phyloP scores from a whole-genome alignment of 2,888 invertebrate species.

The Cheilosia variabilis region DNA sequence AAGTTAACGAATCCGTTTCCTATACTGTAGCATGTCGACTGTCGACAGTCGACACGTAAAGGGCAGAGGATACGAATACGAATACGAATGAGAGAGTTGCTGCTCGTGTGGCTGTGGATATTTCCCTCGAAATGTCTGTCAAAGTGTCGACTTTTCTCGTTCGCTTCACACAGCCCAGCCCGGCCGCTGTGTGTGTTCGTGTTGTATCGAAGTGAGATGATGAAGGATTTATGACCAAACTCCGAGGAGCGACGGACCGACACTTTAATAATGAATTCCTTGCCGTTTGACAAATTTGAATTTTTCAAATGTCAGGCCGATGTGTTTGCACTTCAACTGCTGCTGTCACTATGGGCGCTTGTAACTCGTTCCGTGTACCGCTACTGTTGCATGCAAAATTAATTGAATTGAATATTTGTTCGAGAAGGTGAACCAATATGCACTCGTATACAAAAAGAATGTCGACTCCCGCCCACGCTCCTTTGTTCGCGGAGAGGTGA shows the following conservation, averaged over 20 bases:
- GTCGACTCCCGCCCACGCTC: conserved; percentile 3
- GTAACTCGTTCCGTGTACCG: not conserved
- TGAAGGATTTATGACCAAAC: conserved; percentile 65
- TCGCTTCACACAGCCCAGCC: conserved; percentile 5
- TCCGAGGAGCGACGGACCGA: conserved; percentile 45
- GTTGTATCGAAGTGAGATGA: conserved; percentile 64
- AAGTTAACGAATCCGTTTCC: conserved; percentile 61
- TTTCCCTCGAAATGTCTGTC: conserved; percentile 61
- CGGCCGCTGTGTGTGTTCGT: not conserved
- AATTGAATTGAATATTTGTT: conserved; percentile 68
- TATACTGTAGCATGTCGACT: conserved; percentile 60
- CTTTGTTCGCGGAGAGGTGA: conserved; percentile 58
- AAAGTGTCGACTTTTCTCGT: conserved; percentile 58
- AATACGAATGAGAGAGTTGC: not conserved
- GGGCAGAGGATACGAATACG: conserved; percentile 17
- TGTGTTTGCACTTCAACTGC: conserved; percentile 41
- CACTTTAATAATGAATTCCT: conserved; percentile 69
- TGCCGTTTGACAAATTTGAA: conserved; percentile 71
- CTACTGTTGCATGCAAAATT: conserved; percentile 61
- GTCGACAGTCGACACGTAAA: conserved; percentile 43
- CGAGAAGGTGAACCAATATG: conserved; percentile 38
- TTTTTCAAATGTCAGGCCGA: conserved; percentile 69
- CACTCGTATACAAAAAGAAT: not conserved
- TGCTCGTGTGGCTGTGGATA: conserved; percentile 24
- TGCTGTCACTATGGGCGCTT: conserved; percentile 26